Evolutionary conservation across 2,113 vertebrate species (phyloP).

Genomic region (Chaetops frenatus): DNA sequence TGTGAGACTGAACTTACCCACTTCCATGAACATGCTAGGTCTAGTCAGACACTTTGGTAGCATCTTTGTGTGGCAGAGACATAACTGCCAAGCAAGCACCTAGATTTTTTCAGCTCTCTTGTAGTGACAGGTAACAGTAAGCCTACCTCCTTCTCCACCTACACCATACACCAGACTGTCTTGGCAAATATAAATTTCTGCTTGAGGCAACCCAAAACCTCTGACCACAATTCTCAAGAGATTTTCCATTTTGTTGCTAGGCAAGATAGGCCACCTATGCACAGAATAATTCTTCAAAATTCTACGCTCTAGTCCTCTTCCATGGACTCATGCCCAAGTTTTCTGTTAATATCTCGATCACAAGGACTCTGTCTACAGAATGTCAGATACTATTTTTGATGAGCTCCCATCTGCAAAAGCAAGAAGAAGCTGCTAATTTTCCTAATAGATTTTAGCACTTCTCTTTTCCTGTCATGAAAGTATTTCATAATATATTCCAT

Average conservation of each 20-base stretch:
- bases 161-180: background rate
- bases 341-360: slow-evolving; percentile 58
- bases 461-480: slow-evolving; percentile 56
- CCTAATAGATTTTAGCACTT: slow-evolving; percentile 64
- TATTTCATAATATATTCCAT: slow-evolving; percentile 58
- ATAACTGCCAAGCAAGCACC: background rate
- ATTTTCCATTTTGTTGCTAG: slow-evolving; percentile 41
- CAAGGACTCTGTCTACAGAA: slow-evolving; percentile 58
- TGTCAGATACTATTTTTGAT: slow-evolving; percentile 63
- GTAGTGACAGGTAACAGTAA: background rate
- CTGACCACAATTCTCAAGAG: background rate
- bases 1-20: background rate
- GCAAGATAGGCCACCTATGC: slow-evolving; percentile 27
- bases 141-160: background rate
- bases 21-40: background rate
- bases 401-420: slow-evolving; percentile 55
- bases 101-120: background rate
- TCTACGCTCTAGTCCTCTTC: slow-evolving; percentile 17
- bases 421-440: slow-evolving; percentile 55
- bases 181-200: background rate
- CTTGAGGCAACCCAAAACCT: background rate
- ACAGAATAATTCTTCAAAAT: slow-evolving; percentile 24
- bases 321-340: slow-evolving; percentile 43
- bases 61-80: background rate
- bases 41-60: background rate